Percentiles rank a stretch among this genome's conserved stretches.
phyloP scores from a whole-genome alignment of 1,140 invertebrate genomes.

The Araneus ventricosus region DNA sequence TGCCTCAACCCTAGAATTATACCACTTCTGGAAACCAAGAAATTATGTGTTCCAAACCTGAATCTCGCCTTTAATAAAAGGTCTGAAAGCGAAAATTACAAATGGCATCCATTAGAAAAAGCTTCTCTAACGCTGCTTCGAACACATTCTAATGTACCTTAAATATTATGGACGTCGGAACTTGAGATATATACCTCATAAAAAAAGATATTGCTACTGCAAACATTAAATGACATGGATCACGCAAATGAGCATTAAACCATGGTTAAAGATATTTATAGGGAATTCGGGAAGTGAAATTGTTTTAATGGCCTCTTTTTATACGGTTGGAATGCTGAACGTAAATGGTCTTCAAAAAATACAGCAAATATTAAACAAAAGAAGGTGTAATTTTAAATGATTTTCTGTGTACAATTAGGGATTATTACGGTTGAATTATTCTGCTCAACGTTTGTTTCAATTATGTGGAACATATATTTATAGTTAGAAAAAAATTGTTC shows the following conservation, averaged over 20 bases:
- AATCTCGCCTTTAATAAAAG: neutral
- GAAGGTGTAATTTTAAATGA: neutral
- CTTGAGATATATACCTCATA: neutral
- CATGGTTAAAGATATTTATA: neutral
- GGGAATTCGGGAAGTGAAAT: neutral
- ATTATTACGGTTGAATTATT: neutral
- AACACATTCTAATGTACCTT: neutral
- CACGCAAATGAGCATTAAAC: slow-evolving; percentile 7
- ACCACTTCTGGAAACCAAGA: neutral
- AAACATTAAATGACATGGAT: slow-evolving; percentile 16
- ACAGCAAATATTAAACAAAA: neutral
- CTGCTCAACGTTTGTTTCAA: neutral
- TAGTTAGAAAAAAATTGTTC: too few relatives aligned
- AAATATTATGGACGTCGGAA: neutral
- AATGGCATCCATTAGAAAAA: neutral
- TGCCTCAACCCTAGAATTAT: neutral
- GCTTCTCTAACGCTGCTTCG: neutral
- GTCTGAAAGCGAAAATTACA: neutral
- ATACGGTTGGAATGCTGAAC: neutral
- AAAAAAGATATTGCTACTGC: slow-evolving; percentile 20
- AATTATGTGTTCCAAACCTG: neutral
- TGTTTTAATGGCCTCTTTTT: neutral
- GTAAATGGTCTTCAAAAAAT: neutral
- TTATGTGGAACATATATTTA: too few relatives aligned
- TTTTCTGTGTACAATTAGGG: neutral